These are phyloP conservation scores for Agelastica alni DNA, from an alignment of 2,888 invertebrate genomes.

Conservation along the genomic window DNA sequence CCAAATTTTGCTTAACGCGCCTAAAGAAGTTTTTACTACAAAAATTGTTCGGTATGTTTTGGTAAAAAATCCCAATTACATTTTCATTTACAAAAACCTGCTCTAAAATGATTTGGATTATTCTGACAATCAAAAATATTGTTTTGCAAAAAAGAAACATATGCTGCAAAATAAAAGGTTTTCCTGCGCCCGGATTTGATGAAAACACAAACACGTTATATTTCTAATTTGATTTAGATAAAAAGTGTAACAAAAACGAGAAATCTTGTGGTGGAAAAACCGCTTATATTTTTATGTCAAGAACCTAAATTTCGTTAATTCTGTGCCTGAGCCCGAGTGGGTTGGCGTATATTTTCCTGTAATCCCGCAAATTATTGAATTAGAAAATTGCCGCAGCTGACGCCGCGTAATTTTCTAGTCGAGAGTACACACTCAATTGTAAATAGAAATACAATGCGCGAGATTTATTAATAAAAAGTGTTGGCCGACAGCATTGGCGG, in stretches of 20 bases:
- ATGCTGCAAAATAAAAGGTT: no score
- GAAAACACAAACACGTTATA: constrained; percentile 4
- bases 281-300: constrained; percentile 17
- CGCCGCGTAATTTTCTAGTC: constrained; percentile 41
- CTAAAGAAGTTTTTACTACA: no score
- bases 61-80: no score
- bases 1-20: no score
- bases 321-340: constrained; percentile 4
- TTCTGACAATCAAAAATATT: no score
- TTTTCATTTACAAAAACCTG: no score
- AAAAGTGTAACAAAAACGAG: constrained; percentile 8
- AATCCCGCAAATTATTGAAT: constrained; percentile 38
- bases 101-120: no score
- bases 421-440: constrained; percentile 39
- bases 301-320: constrained; percentile 17
- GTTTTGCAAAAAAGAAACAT: no score
- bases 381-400: constrained; percentile 42
- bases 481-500: constrained; percentile 14
- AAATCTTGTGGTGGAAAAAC: constrained; percentile 15
- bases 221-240: constrained; percentile 6
- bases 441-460: constrained; percentile 39
- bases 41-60: no score
- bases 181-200: constrained; percentile 1
- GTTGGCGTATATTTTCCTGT: constrained; percentile 20
- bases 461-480: constrained; percentile 38